phyloP scores from a whole-genome alignment of 2,113 vertebrate genomes.

The Tichodroma muraria region DNA sequence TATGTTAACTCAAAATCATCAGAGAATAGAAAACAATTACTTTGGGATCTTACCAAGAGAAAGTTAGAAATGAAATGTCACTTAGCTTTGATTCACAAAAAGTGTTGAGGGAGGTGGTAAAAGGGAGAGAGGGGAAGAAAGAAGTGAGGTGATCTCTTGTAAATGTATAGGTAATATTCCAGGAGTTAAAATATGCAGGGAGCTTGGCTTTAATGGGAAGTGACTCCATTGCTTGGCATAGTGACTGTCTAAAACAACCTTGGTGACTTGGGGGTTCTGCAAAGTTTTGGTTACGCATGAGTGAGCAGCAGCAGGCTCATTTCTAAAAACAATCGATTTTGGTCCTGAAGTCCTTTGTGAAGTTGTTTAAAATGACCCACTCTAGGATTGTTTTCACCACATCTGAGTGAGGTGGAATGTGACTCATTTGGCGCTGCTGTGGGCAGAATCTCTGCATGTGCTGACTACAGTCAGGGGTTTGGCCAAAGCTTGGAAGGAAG shows the following conservation, averaged over 20 bases:
- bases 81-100: neutral
- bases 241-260: neutral
- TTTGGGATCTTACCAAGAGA: neutral
- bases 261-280: neutral
- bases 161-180: conserved; percentile 8
- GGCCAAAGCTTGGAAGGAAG: neutral
- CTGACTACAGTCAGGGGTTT: neutral
- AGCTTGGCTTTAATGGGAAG: neutral
- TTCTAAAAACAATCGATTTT: neutral
- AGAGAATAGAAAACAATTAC: neutral
- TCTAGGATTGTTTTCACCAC: neutral
- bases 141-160: neutral
- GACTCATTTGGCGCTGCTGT: neutral
- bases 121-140: neutral
- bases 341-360: neutral
- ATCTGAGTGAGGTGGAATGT: neutral
- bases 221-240: neutral
- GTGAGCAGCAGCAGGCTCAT: neutral
- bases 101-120: neutral
- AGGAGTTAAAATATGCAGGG: conserved; percentile 14
- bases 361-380: neutral
- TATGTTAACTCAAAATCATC: neutral
- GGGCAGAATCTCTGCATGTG: neutral
- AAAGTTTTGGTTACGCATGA: neutral
- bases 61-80: neutral